Evolutionary conservation across 2,113 vertebrate species (phyloP).

Genomic region (Paraplagusia blochii): DNA sequence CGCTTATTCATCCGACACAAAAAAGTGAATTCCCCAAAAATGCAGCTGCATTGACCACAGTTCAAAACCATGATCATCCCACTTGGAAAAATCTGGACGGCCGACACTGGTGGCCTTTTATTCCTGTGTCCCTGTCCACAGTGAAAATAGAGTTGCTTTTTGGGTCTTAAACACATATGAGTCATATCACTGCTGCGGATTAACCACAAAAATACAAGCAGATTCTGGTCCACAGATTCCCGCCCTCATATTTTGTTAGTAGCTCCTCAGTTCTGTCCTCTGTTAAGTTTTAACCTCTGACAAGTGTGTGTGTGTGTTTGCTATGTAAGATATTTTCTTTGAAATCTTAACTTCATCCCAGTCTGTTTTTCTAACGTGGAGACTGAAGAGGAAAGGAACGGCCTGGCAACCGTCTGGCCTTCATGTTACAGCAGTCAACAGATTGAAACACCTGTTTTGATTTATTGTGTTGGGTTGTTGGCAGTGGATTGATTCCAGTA

Average conservation of each 20-base stretch:
- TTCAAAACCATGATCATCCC: constrained; percentile 23
- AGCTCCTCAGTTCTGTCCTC: constrained; percentile 8
- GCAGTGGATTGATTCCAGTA: constrained; percentile 57
- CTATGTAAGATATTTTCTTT: constrained; percentile 47
- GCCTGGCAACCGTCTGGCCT: constrained; percentile 51
- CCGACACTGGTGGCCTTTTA: constrained; percentile 30
- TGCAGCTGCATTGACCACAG: constrained; percentile 35
- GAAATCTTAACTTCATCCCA: constrained; percentile 54
- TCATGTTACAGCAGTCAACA: constrained; percentile 59
- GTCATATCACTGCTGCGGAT: constrained; percentile 23
- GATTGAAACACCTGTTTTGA: constrained; percentile 72
- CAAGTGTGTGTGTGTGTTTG: constrained; percentile 14
- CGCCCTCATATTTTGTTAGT: constrained; percentile 21
- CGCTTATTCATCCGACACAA: constrained; percentile 7
- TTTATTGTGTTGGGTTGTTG: constrained; percentile 69
- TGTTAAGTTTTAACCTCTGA: constrained; percentile 19
- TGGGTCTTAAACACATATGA: constrained; percentile 8
- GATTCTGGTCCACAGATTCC: constrained; percentile 31
- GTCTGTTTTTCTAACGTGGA: constrained; percentile 58
- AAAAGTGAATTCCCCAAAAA: constrained; percentile 9
- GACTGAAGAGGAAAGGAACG: constrained; percentile 51
- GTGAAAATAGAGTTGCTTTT: constrained; percentile 24
- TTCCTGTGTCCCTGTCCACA: constrained; percentile 24
- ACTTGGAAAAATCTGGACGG: constrained; percentile 5
- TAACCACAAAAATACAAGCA: constrained; percentile 45